A percentile compares a stretch with the other conserved stretches of the same genome.
These are phyloP conservation scores for Acipenser ruthenus DNA, from an alignment of 2,797 vertebrate genomes.

Conservation along the genomic window DNA sequence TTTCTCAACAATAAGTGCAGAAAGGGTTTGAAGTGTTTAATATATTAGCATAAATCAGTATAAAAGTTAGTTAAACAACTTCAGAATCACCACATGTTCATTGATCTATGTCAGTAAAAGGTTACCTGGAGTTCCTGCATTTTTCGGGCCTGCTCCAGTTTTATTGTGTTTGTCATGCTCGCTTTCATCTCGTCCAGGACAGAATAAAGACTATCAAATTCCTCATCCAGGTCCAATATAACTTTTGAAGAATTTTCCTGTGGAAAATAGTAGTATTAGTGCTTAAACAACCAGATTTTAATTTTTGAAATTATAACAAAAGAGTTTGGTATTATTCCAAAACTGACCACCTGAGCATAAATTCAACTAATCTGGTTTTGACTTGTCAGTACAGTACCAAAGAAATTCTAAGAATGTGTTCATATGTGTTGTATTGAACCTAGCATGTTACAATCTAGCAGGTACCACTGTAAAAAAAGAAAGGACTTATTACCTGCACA, in stretches of 20 bases:
- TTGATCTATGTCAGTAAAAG: neutral
- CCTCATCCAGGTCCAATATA: slow-evolving; percentile 76
- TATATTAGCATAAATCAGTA: too few species aligned
- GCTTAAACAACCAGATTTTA: neutral
- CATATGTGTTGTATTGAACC: too few species aligned
- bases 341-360: neutral
- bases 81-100: too few species aligned
- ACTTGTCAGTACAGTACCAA: slow-evolving; percentile 4
- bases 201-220: slow-evolving; percentile 75
- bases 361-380: neutral
- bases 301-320: too few species aligned
- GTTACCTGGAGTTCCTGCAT: slow-evolving; percentile 70
- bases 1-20: too few species aligned
- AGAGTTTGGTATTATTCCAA: too few species aligned
- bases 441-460: slow-evolving; percentile 18
- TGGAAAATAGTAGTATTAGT: slow-evolving; percentile 21
- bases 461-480: slow-evolving; percentile 10
- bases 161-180: slow-evolving; percentile 66
- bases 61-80: too few species aligned
- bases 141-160: slow-evolving; percentile 66
- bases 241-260: slow-evolving; percentile 76
- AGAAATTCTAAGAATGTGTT: too few species aligned
- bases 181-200: slow-evolving; percentile 71
- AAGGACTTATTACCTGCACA: slow-evolving; percentile 66
- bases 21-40: too few species aligned